Base-by-base conservation (phyloP, 1,140 invertebrate species). In the Coptotermes formosanus region DNA sequence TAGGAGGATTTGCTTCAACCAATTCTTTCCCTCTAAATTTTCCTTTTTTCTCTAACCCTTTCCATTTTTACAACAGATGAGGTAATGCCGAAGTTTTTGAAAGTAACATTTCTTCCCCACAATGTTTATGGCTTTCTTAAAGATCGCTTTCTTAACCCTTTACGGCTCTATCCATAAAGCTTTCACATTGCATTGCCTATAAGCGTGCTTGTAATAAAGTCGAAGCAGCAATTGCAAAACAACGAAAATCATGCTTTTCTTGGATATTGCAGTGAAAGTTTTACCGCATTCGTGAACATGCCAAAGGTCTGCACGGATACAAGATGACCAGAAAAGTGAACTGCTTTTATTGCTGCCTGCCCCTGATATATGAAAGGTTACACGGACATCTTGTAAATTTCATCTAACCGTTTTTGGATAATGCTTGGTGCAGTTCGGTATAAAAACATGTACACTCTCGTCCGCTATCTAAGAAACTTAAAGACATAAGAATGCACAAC, bases 41-140 rank as follows among this genome's bases (percentile, higher is more conserved):
- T 55, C 52, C 52, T 16, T 75, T 75, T 75, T 75, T 25, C 64
- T 75, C 64, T 75, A 75, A 75, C 64, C 64, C 64, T 75, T 75
- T 75, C n/a, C 64, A n/a, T 30, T 75, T 75, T 75, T 75, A 75
- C 64, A 75, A 75, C 8, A 25, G 64, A n/a, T 75, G 64, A 75
- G 64, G 64, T 75, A 75, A 75, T 75, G 9, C n/a, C 11, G 64
- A 75, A 75, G 64, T 75, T 75, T 30, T 75, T 30, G n/a, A 30
- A 75, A 1, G n/a, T 30, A 75, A 75, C n/a, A n/a, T 75, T 55
- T 21, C n/a, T 23, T 8, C 59, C 59, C 64, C 2, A 19, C 52
- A 30, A 75, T 75, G 8, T 75, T 75, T 75, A 75, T 75, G 64
- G n/a, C 64, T 75, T 75, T 75, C 64, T 75, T 75, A 25, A 75